Conservation (phyloP, 23 tunicate species). For the Halocynthia roretzi region DNA sequence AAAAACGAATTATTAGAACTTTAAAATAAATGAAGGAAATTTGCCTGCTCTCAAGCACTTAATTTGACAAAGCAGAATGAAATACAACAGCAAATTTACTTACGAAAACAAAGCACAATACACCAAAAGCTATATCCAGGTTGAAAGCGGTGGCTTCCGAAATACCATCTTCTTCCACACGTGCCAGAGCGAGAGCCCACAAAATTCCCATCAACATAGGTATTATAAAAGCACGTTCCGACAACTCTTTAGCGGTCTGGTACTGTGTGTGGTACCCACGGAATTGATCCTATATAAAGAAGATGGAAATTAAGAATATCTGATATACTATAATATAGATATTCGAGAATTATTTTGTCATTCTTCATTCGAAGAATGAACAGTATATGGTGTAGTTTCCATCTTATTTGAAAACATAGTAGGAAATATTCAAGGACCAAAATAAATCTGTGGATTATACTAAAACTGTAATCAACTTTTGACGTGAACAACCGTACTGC, state of each 20-base stretch:
- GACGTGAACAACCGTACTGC: too few relatives aligned
- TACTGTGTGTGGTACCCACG: constrained; percentile 27
- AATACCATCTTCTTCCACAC: constrained; percentile 14
- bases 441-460: too few relatives aligned
- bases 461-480: too few relatives aligned
- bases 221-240: constrained; percentile 9
- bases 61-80: too few relatives aligned
- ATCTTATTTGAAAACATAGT: too few relatives aligned
- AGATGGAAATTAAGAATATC: too few relatives aligned
- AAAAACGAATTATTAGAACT: not conserved
- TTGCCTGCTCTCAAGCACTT: not conserved
- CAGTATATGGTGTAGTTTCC: too few relatives aligned
- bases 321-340: too few relatives aligned
- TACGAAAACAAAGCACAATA: constrained; percentile 13
- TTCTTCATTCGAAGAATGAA: too few relatives aligned
- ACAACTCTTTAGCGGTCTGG: constrained; percentile 9
- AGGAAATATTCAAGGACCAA: too few relatives aligned
- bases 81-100: constrained; percentile 1
- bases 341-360: too few relatives aligned
- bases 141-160: not conserved
- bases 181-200: not conserved
- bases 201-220: constrained; percentile 10
- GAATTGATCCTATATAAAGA: constrained; percentile 1
- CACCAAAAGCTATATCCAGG: constrained; percentile 13
- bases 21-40: not conserved